A percentile compares a stretch with the other conserved stretches of the same genome.
phyloP scores from a whole-genome alignment of 2,888 invertebrate genomes.

The Diplolepis rosae region DNA sequence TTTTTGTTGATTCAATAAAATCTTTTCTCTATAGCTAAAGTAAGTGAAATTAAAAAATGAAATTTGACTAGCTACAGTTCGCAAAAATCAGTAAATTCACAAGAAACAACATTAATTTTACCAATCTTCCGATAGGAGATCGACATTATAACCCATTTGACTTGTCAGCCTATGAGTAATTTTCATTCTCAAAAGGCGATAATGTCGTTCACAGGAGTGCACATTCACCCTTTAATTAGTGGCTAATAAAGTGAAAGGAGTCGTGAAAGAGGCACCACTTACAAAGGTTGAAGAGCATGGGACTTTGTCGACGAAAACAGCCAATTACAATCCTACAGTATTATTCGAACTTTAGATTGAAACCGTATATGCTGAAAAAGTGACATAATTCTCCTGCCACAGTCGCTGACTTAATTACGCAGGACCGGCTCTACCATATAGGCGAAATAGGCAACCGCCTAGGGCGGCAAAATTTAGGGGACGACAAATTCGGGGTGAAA shows the following conservation, averaged over 20 bases:
- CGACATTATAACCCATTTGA: constrained; percentile 19
- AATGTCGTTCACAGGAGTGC: not conserved
- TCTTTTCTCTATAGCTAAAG: too few species aligned
- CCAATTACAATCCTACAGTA: not conserved
- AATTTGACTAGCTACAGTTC: not conserved
- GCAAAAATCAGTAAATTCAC: not conserved
- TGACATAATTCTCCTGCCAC: too few species aligned
- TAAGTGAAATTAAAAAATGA: too few species aligned
- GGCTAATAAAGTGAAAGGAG: constrained; percentile 24
- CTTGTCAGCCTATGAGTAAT: constrained; percentile 12
- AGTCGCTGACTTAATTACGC: too few species aligned
- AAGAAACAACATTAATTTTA: constrained; percentile 8
- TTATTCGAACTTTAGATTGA: too few species aligned
- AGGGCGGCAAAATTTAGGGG: too few species aligned
- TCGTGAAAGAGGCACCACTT: constrained; percentile 20
- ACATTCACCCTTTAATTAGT: constrained; percentile 22
- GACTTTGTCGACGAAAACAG: not conserved
- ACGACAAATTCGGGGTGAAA: too few species aligned
- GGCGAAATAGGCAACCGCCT: too few species aligned
- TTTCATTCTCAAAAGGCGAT: constrained; percentile 2
- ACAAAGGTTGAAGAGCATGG: not conserved
- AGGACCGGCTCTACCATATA: too few species aligned
- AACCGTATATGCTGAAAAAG: too few species aligned
- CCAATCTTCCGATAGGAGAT: not conserved
- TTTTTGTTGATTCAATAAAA: too few species aligned